phyloP scores from a whole-genome alignment of 2,113 vertebrate genomes.

The Erythrocercus mccallii region DNA sequence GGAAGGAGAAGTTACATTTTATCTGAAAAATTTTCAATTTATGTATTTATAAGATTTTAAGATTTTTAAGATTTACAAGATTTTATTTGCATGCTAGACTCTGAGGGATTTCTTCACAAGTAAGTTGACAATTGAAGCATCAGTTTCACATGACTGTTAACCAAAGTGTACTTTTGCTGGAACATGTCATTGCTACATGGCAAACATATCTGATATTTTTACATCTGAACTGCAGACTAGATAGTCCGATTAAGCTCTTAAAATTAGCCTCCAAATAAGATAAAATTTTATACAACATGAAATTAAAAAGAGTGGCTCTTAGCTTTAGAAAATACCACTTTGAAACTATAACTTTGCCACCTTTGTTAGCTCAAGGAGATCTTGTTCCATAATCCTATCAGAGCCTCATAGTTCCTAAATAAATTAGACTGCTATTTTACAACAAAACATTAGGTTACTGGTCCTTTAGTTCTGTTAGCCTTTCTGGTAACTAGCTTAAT shows the following conservation, averaged over 20 bases:
- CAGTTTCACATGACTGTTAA: neutral
- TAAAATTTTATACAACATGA: neutral
- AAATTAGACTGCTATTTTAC: neutral
- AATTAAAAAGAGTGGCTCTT: neutral
- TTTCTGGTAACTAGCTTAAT: neutral
- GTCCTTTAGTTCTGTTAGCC: neutral
- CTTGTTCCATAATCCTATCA: neutral
- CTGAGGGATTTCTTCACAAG: neutral
- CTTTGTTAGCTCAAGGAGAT: neutral
- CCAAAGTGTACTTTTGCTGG: neutral
- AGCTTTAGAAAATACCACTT: neutral
- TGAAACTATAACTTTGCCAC: neutral
- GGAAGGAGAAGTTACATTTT: neutral
- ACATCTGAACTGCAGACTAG: neutral
- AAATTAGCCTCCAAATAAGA: neutral
- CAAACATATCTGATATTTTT: neutral
- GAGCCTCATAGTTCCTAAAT: neutral
- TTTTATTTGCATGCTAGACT: neutral
- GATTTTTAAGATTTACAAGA: neutral
- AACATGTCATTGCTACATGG: neutral
- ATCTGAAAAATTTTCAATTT: neutral
- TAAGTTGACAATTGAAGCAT: neutral
- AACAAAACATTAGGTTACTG: neutral
- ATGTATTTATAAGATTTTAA: neutral
- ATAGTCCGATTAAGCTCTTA: neutral